Conservation (phyloP, 2,797 vertebrate genomes). For the Odontamblyopus rebecca region DNA sequence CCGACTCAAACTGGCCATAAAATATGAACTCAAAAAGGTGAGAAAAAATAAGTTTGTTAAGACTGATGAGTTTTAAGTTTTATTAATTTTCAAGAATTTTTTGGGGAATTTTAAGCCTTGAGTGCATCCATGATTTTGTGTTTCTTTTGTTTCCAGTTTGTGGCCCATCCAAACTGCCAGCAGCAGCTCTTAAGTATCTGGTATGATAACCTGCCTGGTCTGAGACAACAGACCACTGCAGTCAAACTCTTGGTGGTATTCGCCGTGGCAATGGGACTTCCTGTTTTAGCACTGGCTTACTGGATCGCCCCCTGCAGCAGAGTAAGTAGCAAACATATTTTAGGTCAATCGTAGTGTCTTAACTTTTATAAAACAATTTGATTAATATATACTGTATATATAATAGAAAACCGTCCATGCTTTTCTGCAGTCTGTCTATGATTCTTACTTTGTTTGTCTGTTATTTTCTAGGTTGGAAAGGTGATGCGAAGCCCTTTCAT, state of each 20-base stretch:
- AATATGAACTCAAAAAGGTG: slow-evolving; percentile 98
- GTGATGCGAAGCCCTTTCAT: slow-evolving; percentile 97
- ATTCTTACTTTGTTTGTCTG: not conserved
- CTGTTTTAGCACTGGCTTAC: slow-evolving; percentile 89
- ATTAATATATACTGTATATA: no score
- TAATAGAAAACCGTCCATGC: no score
- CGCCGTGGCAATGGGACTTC: slow-evolving; percentile 87
- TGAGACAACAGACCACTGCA: slow-evolving; percentile 93
- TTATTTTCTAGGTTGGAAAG: slow-evolving; percentile 84
- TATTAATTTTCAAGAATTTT: not conserved
- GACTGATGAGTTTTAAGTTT: not conserved
- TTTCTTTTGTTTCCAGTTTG: slow-evolving; percentile 80
- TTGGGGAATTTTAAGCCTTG: not conserved
- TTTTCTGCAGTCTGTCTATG: not conserved
- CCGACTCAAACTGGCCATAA: slow-evolving; percentile 95
- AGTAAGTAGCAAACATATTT: slow-evolving; percentile 68
- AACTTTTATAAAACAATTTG: no score
- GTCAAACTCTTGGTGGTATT: slow-evolving; percentile 94
- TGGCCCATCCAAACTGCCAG: slow-evolving; percentile 98
- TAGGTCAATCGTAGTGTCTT: not conserved
- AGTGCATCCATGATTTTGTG: not conserved
- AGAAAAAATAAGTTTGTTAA: slow-evolving; percentile 37
- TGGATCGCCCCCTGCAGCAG: slow-evolving; percentile 95
- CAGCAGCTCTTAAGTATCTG: slow-evolving; percentile 97
- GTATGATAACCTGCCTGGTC: slow-evolving; percentile 93